Evolutionary conservation across 35 echinoderm and acorn worm species (phyloP).

Genomic region (Ophioderma brevispina): DNA sequence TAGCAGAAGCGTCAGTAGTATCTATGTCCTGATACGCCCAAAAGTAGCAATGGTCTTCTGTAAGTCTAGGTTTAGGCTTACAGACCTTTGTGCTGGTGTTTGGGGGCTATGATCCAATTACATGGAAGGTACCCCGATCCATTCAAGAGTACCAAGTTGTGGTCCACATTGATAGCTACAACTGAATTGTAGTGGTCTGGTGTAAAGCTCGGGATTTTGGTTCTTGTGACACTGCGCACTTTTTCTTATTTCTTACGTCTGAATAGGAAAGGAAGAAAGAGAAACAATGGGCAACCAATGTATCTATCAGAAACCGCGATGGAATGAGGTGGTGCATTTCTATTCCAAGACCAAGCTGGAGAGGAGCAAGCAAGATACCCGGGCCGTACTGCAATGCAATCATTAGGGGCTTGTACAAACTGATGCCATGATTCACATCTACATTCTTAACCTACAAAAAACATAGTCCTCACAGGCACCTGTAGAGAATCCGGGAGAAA

Average conservation of each 20-base stretch:
- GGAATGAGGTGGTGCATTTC: conserved; percentile 70
- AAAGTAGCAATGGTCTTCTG: not conserved
- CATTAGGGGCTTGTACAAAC: conserved; percentile 72
- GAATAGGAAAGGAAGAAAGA: conserved; percentile 18
- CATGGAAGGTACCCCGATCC: conserved; percentile 45
- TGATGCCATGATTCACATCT: not conserved
- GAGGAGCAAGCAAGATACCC: conserved; percentile 51
- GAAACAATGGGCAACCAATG: conserved; percentile 16
- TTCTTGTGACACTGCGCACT: conserved; percentile 33
- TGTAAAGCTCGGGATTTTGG: not conserved
- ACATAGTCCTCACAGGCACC: not conserved
- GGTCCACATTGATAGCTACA: conserved; percentile 71
- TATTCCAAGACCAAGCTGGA: conserved; percentile 63
- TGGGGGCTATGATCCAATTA: conserved; percentile 71
- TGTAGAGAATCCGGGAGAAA: not conserved
- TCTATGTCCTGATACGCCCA: not conserved
- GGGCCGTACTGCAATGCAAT: conserved; percentile 59
- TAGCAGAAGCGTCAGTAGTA: not conserved
- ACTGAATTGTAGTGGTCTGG: conserved; percentile 13
- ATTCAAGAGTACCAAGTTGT: conserved; percentile 65
- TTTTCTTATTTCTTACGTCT: conserved; percentile 35
- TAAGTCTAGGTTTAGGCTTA: not conserved
- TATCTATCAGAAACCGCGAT: conserved; percentile 52
- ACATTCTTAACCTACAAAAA: not conserved
- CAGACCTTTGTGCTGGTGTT: not conserved